Conservation (phyloP, 2,113 vertebrate species). For the Pionites leucogaster region DNA sequence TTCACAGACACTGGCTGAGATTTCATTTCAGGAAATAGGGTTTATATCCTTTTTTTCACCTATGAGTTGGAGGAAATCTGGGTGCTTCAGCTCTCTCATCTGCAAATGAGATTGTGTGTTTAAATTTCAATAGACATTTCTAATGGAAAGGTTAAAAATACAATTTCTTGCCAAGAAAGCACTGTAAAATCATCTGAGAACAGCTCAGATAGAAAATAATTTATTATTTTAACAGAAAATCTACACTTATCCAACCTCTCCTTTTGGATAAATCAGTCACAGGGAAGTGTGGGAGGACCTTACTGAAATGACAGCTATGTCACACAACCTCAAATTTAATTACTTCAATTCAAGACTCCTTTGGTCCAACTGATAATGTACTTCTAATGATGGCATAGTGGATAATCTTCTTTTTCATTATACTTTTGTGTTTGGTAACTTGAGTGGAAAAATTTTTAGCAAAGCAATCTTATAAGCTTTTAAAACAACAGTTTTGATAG, state of each 20-base stretch:
- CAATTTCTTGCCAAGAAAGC: neutral
- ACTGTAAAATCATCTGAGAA: neutral
- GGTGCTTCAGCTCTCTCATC: neutral
- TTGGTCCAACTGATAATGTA: neutral
- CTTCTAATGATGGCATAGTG: neutral
- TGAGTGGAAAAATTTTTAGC: neutral
- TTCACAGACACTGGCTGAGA: neutral
- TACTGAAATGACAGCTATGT: neutral
- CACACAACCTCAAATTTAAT: slow-evolving; percentile 27
- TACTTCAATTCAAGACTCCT: slow-evolving; percentile 1
- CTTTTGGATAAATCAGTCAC: neutral
- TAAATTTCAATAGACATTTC: neutral
- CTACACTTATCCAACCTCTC: neutral
- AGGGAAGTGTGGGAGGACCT: neutral
- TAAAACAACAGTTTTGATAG: neutral
- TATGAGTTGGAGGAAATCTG: neutral
- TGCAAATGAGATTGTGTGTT: neutral
- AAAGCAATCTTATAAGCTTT: neutral
- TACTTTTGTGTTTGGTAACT: neutral
- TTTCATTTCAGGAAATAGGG: neutral
- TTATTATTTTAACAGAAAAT: neutral
- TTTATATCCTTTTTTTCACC: neutral
- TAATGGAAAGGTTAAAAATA: neutral
- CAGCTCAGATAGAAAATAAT: neutral
- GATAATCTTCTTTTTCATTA: neutral